Conservation (phyloP, 2,888 invertebrate species). For the Bembecia ichneumoniformis region DNA sequence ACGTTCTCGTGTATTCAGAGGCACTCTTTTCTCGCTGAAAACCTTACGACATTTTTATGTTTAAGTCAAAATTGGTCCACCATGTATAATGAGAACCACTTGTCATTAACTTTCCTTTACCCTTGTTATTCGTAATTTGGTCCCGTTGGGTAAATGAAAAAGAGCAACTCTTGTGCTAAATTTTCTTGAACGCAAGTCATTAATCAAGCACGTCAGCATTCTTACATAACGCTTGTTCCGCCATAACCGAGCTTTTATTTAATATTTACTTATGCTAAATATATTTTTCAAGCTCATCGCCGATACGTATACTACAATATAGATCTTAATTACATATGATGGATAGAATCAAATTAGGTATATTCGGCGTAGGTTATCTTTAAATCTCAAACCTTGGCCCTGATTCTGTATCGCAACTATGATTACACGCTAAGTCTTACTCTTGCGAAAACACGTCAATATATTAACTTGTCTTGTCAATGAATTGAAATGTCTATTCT, state of each 20-base stretch:
- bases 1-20: neutral
- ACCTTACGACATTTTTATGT: neutral
- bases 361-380: too few species aligned
- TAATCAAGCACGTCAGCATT: constrained; percentile 13
- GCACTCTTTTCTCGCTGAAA: neutral
- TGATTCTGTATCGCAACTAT: too few species aligned
- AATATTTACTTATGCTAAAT: constrained; percentile 1
- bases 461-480: too few species aligned
- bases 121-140: neutral
- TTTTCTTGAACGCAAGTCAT: constrained; percentile 2
- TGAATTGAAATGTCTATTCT: too few species aligned
- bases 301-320: too few species aligned
- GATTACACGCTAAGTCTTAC: too few species aligned
- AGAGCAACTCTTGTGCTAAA: constrained; percentile 3
- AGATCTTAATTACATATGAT: too few species aligned
- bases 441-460: too few species aligned
- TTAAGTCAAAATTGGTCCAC: neutral
- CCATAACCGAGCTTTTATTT: constrained; percentile 17
- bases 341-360: too few species aligned
- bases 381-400: too few species aligned
- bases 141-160: constrained; percentile 1
- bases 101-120: constrained; percentile 2
- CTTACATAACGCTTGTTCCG: constrained; percentile 15
- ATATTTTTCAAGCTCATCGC: neutral
- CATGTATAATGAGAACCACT: neutral